Percentiles rank a stretch among this genome's conserved stretches.
phyloP scores from a whole-genome alignment of 2,888 invertebrate genomes.

The Syrista parreyssii region DNA sequence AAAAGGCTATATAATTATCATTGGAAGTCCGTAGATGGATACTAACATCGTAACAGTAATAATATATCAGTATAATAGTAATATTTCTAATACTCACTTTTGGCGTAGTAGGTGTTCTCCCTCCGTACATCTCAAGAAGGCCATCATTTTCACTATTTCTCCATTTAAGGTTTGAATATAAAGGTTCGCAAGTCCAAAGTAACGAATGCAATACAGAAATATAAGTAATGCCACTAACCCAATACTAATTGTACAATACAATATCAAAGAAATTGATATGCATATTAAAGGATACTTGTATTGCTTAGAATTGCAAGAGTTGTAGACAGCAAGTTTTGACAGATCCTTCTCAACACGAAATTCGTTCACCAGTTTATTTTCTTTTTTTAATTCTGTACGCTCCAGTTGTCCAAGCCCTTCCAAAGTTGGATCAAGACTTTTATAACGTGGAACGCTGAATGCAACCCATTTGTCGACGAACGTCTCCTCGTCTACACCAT shows the following conservation, averaged over 20 bases:
- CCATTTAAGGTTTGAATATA: neutral
- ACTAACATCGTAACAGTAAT: neutral
- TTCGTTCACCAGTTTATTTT: conserved; percentile 5
- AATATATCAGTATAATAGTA: neutral
- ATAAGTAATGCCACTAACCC: neutral
- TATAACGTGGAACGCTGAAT: conserved; percentile 38
- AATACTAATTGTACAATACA: neutral
- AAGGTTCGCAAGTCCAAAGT: neutral
- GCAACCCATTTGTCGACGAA: conserved; percentile 57
- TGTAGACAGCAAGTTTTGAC: conserved; percentile 16
- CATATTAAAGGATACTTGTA: conserved; percentile 46
- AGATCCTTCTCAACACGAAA: conserved; percentile 4
- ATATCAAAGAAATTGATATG: neutral
- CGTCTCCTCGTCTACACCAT: conserved; percentile 46
- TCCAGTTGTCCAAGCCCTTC: conserved; percentile 46
- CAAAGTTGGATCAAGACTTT: conserved; percentile 41
- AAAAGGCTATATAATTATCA: neutral
- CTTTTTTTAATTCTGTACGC: conserved; percentile 28
- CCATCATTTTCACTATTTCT: conserved; percentile 32
- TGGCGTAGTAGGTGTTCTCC: conserved; percentile 27
- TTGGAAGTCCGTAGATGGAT: neutral
- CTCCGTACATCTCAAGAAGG: conserved; percentile 51
- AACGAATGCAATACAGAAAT: neutral
- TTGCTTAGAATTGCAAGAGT: conserved; percentile 4
- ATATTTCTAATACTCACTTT: conserved; percentile 41